Evolutionary conservation across 2,888 invertebrate species (phyloP).

Genomic region (Cephus spinipes): DNA sequence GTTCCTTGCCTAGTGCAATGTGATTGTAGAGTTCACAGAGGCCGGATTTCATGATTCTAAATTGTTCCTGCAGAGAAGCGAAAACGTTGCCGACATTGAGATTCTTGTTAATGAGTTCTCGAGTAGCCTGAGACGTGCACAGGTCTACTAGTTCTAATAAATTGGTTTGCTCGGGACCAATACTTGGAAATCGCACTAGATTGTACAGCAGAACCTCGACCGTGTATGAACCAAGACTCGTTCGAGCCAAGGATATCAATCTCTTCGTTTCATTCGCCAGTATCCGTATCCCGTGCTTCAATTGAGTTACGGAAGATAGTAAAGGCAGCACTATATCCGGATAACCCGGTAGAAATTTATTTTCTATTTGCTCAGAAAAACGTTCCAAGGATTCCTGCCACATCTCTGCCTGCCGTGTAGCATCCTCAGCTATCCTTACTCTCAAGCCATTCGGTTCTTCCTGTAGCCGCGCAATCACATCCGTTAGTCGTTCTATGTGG

Average conservation of each 20-base stretch:
- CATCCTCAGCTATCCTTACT: constrained; percentile 53
- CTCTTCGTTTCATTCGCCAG: constrained; percentile 71
- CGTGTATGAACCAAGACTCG: constrained; percentile 31
- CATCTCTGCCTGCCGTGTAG: constrained; percentile 66
- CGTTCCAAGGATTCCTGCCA: constrained; percentile 71
- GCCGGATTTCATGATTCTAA: constrained; percentile 77
- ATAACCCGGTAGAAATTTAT: constrained; percentile 74
- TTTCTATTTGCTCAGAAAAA: constrained; percentile 71
- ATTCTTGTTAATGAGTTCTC: constrained; percentile 63
- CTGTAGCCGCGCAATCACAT: neutral
- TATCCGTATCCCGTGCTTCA: constrained; percentile 74
- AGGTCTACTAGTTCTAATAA: constrained; percentile 66
- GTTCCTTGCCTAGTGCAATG: constrained; percentile 69
- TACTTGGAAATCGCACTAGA: constrained; percentile 70
- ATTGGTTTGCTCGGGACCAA: constrained; percentile 55
- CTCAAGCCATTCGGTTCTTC: constrained; percentile 10
- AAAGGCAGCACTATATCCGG: constrained; percentile 84
- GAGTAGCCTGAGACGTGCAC: constrained; percentile 65
- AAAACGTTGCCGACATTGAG: constrained; percentile 42
- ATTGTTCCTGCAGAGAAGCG: constrained; percentile 65
- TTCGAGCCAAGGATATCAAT: constrained; percentile 59
- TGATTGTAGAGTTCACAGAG: constrained; percentile 78
- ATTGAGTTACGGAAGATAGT: constrained; percentile 75
- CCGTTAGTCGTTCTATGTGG: constrained; percentile 25
- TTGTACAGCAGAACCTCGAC: constrained; percentile 63